These are phyloP conservation scores for Eretmochelys imbricata DNA, from an alignment of 2,113 vertebrate genomes.

Conservation along the genomic window DNA sequence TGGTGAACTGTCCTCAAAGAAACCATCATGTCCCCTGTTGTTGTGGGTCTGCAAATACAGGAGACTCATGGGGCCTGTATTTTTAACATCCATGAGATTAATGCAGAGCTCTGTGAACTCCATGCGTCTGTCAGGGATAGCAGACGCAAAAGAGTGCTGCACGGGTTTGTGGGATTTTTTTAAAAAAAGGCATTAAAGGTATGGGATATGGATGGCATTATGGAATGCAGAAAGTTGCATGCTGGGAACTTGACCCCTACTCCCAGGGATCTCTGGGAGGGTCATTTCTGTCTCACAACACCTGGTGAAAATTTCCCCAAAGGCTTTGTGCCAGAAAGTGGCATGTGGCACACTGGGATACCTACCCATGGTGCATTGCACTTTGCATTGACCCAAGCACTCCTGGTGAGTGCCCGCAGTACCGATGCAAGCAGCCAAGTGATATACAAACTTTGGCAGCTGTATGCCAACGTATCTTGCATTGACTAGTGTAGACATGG, in stretches of 20 bases:
- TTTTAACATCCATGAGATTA: background rate
- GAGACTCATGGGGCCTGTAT: background rate
- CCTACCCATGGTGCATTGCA: background rate
- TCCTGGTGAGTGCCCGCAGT: background rate
- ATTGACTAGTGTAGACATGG: background rate
- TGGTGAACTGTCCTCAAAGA: background rate
- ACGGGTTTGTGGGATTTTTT: background rate
- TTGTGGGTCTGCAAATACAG: background rate
- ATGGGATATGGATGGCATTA: background rate
- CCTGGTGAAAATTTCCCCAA: background rate
- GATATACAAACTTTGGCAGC: background rate
- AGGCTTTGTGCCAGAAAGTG: background rate
- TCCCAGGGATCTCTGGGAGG: background rate
- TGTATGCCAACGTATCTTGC: background rate
- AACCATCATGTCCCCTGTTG: background rate
- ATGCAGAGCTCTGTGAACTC: background rate
- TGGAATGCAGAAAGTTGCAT: background rate
- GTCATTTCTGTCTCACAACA: background rate
- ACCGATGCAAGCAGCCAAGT: background rate
- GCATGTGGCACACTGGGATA: background rate
- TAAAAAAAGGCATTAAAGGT: background rate
- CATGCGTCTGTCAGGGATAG: background rate
- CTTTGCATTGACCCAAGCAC: background rate
- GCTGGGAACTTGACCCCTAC: no score
- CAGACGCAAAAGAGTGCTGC: background rate